Evolutionary conservation across 2,888 invertebrate species (phyloP), one percentile per base, ranked within the genome.

Genomic region (Drosophila monieri): DNA sequence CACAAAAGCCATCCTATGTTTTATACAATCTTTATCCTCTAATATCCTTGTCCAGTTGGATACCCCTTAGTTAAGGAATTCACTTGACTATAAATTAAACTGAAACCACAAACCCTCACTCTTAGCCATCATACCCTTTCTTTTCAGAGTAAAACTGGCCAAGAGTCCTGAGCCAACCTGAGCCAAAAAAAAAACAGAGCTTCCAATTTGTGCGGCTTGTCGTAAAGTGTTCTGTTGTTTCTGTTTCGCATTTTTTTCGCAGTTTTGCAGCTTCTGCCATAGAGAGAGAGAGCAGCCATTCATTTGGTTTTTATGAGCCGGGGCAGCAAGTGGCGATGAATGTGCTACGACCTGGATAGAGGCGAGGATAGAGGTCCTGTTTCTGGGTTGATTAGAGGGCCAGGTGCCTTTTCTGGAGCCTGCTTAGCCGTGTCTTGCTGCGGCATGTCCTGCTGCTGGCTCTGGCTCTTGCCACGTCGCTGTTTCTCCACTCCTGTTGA

Each of bases 121-220:
- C n/a, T 1, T 9, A 48, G 12, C 18, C 9, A 10, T 10, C 27
- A 64, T 37, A 51, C 49, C 64, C 49, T 15, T 5, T 14, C 15
- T 35, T 39, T 12, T 21, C 44, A 25, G 46, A 60, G 23, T n/a
- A 35, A 35, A 14, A 35, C 35, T 35, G 35, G 23, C 49, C 59
- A 44, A 47, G 49, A 59, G 69, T 58, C 49, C 43, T 30, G 57
- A 23, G 43, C 55, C 52, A 48, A 77, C n/a, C n/a, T n/a, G n/a
- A n/a, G 79, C 70, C 4, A n/a, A 12, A 83, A 73, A 58, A 64
- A 75, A 83, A 73, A 58, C 61, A 75, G 73, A 55, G 74, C 77
- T 60, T 87, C 79, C 84, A 85, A 85, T 85, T 85, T 85, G 84
- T 87, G 84, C 61, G 84, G 84, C 88, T 87, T 83, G 88, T 87